phyloP scores from a whole-genome alignment of 2,113 vertebrate species.

The Thymallus thymallus region DNA sequence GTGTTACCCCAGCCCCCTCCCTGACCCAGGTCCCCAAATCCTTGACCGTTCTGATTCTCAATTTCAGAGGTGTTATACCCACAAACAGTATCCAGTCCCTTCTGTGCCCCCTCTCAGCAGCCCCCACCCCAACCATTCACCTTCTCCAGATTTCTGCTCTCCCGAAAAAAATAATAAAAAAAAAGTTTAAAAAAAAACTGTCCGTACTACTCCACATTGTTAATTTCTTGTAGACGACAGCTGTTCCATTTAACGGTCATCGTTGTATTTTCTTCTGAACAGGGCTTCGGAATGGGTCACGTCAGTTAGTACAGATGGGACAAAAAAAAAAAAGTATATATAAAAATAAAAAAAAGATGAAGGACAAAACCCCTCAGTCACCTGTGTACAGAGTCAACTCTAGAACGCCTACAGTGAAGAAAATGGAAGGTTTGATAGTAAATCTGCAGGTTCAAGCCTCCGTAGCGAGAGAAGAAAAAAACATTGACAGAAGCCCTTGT shows the following conservation, averaged over 20 bases:
- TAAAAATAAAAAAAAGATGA: constrained; percentile 19
- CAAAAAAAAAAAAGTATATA: background rate
- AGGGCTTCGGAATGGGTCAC: constrained; percentile 19
- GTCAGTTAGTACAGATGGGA: constrained; percentile 26
- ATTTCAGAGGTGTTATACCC: constrained; percentile 7
- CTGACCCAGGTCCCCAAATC: constrained; percentile 17
- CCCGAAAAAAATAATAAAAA: background rate
- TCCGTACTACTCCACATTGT: background rate
- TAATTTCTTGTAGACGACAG: constrained; percentile 6
- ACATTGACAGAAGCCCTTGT: constrained; percentile 70
- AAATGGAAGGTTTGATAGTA: constrained; percentile 27
- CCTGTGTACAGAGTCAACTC: constrained; percentile 16
- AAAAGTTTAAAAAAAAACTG: background rate
- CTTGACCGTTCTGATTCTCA: constrained; percentile 2
- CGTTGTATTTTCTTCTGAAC: constrained; percentile 18
- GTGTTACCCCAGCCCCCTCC: constrained; percentile 6
- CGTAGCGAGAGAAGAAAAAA: constrained; percentile 23
- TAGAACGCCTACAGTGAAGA: constrained; percentile 3
- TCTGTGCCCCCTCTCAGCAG: constrained; percentile 13
- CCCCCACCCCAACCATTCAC: background rate
- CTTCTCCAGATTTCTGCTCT: background rate
- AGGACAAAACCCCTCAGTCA: constrained; percentile 22
- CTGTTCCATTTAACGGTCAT: constrained; percentile 27
- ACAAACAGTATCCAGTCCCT: constrained; percentile 9
- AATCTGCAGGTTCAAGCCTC: constrained; percentile 31